Evolutionary conservation across 1,140 invertebrate species (phyloP).

Genomic region (Drosophila persimilis): DNA sequence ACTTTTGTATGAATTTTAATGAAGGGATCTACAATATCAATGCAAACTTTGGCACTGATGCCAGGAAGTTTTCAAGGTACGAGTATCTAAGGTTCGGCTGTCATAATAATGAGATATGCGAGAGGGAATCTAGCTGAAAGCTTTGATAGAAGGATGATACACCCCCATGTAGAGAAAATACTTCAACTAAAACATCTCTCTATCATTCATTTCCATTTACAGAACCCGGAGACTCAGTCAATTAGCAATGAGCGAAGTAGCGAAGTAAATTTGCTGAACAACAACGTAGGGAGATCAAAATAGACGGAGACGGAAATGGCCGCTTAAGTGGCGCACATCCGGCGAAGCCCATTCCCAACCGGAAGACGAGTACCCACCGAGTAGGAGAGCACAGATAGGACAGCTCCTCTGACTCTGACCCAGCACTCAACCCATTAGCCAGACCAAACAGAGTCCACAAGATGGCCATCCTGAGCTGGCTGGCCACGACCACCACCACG

Average conservation of each 20-base stretch:
- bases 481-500: constrained; percentile 20
- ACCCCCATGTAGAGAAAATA: too few species aligned
- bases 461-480: constrained; percentile 41
- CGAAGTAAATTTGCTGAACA: constrained; percentile 33
- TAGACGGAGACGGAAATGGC: constrained; percentile 65
- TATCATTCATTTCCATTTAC: constrained; percentile 12
- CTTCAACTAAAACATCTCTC: constrained; percentile 14
- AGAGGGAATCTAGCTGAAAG: not conserved
- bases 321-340: constrained; percentile 75
- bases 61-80: too few species aligned
- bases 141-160: not conserved
- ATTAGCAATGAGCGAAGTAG: constrained; percentile 66
- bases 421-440: constrained; percentile 28
- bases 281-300: constrained; percentile 33
- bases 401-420: not conserved
- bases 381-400: constrained; percentile 10
- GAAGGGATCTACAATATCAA: not conserved
- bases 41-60: too few species aligned
- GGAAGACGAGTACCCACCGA: constrained; percentile 28
- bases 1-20: constrained; percentile 45
- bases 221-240: constrained; percentile 40
- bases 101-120: constrained; percentile 24
- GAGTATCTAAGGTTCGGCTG: not conserved
- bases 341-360: constrained; percentile 42
- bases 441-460: constrained; percentile 10